phyloP scores from a whole-genome alignment of 1,140 invertebrate genomes.

The Andricus grossulariae region DNA sequence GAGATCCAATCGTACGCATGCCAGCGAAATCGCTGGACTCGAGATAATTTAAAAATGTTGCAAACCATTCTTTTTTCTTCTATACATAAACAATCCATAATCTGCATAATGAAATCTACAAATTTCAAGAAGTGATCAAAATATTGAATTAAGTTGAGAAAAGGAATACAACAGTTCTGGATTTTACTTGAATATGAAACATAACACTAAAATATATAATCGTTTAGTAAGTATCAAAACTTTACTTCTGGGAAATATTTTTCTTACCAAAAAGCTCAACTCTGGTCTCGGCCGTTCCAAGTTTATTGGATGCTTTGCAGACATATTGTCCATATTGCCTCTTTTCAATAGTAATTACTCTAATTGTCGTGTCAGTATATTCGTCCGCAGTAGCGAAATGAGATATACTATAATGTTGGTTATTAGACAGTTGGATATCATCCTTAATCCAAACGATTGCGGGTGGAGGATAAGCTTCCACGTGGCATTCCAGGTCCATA shows the following conservation, averaged over 20 bases:
- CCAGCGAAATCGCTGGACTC: too few relatives aligned
- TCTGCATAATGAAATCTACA: too few relatives aligned
- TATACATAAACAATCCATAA: too few relatives aligned
- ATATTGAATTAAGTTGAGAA: too few relatives aligned
- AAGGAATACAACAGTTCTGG: too few relatives aligned
- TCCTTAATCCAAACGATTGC: conserved; percentile 92
- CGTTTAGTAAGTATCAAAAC: background rate
- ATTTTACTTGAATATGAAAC: too few relatives aligned
- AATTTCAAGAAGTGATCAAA: too few relatives aligned
- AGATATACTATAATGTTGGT: conserved; percentile 93
- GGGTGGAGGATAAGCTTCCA: conserved; percentile 94
- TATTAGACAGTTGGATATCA: conserved; percentile 86
- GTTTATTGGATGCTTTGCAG: conserved; percentile 91
- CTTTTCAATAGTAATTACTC: conserved; percentile 94
- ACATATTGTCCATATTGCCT: conserved; percentile 90
- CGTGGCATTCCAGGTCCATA: conserved; percentile 94
- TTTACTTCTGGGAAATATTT: conserved; percentile 13
- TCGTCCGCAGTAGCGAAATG: conserved; percentile 93
- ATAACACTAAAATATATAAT: too few relatives aligned
- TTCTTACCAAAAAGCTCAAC: conserved; percentile 90
- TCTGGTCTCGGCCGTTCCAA: conserved; percentile 85
- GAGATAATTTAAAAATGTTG: too few relatives aligned
- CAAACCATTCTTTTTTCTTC: too few relatives aligned
- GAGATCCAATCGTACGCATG: too few relatives aligned
- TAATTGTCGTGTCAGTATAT: conserved; percentile 91